These are phyloP conservation scores for Galeopsomyia nigrocyanea DNA, from an alignment of 2,888 invertebrate species.

Conservation along the genomic window DNA sequence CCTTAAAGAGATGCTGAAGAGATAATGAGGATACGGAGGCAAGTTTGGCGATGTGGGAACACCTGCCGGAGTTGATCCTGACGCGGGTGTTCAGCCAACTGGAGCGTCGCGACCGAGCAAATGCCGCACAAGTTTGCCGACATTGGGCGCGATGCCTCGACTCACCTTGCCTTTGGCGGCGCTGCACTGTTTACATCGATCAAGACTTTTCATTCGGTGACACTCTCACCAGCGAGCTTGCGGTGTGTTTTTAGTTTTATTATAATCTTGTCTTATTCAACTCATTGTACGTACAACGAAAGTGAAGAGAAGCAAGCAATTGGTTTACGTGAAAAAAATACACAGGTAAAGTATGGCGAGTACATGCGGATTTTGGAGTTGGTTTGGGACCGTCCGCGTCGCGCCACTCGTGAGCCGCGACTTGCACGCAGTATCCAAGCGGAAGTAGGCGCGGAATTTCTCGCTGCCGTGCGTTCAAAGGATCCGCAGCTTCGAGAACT, in stretches of 20 bases:
- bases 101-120: slow-evolving; percentile 60
- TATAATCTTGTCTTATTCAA: too few relatives aligned
- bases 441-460: slow-evolving; percentile 66
- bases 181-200: slow-evolving; percentile 62
- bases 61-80: slow-evolving; percentile 67
- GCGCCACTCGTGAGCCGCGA: slow-evolving; percentile 54
- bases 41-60: slow-evolving; percentile 61
- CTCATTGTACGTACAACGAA: too few relatives aligned
- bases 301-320: too few relatives aligned
- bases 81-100: slow-evolving; percentile 63
- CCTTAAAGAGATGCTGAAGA: not conserved
- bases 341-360: slow-evolving; percentile 66
- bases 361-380: slow-evolving; percentile 69
- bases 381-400: slow-evolving; percentile 68
- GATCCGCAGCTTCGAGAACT: slow-evolving; percentile 68
- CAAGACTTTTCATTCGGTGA: slow-evolving; percentile 61
- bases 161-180: slow-evolving; percentile 64
- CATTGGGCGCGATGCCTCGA: slow-evolving; percentile 62
- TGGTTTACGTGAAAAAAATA: too few relatives aligned
- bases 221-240: slow-evolving; percentile 59
- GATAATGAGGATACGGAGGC: slow-evolving; percentile 31
- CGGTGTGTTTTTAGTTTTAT: slow-evolving; percentile 51
- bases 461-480: slow-evolving; percentile 65
- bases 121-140: slow-evolving; percentile 59
- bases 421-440: slow-evolving; percentile 65